Conservation (phyloP, 2,113 vertebrate species). For the Zosterops borbonicus region DNA sequence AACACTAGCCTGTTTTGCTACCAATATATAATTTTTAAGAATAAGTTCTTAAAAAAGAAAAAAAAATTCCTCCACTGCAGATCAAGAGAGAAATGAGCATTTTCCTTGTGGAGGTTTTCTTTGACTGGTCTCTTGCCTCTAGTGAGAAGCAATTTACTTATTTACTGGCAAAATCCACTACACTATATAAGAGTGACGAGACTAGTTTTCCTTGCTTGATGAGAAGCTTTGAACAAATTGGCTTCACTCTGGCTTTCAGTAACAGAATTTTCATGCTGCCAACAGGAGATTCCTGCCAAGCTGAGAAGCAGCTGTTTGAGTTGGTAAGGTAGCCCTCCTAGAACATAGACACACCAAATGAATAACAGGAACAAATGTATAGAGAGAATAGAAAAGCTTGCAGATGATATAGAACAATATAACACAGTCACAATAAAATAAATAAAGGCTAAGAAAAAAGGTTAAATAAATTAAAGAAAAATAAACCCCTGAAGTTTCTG, state of each 20-base stretch:
- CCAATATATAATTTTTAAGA: neutral
- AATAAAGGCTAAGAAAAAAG: neutral
- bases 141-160: neutral
- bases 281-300: neutral
- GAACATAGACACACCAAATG: neutral
- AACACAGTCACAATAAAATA: neutral
- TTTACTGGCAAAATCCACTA: neutral
- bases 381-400: neutral
- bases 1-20: neutral
- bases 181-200: neutral
- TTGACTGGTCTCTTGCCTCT: neutral
- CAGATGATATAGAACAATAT: neutral
- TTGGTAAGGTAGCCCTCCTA: neutral
- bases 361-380: neutral
- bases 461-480: neutral
- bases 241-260: neutral
- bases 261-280: neutral
- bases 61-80: neutral
- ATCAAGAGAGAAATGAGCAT: neutral
- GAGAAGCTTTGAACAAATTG: conserved; percentile 4
- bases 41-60: neutral
- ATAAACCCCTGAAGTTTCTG: neutral
- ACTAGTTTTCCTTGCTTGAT: neutral
- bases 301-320: neutral
- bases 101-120: neutral